Percentiles rank a stretch among this genome's conserved stretches.
These are phyloP conservation scores for Neoniphon sammara DNA, from an alignment of 2,797 vertebrate species.

Conservation along the genomic window DNA sequence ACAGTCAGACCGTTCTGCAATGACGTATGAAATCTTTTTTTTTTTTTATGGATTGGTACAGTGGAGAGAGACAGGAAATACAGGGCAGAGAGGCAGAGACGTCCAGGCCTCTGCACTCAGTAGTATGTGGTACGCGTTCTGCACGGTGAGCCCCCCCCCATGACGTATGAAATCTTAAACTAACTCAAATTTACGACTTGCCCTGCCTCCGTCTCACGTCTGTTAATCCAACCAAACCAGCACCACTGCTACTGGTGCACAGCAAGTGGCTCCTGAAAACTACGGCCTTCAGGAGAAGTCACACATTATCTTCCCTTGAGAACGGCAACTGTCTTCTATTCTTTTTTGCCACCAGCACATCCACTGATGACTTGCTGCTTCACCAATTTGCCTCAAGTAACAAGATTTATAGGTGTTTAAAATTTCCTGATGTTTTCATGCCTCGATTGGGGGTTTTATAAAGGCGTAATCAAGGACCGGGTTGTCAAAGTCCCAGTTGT, in stretches of 20 bases:
- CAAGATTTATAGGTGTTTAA: conserved; percentile 90
- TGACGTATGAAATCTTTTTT: conserved; percentile 60
- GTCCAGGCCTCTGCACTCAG: too few species aligned
- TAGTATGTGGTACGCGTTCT: conserved; percentile 18
- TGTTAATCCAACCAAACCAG: conserved; percentile 51
- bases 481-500: conserved; percentile 64
- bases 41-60: too few species aligned
- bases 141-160: conserved; percentile 13
- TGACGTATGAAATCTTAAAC: conserved; percentile 64
- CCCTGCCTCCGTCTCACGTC: conserved; percentile 46
- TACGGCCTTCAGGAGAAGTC: conserved; percentile 89
- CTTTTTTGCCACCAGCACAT: conserved; percentile 80
- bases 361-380: conserved; percentile 87
- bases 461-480: conserved; percentile 78
- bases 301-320: conserved; percentile 82
- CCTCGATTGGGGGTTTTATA: conserved; percentile 77
- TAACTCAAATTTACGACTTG: conserved; percentile 52
- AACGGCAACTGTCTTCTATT: conserved; percentile 84
- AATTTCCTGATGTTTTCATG: conserved; percentile 89
- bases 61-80: too few species aligned
- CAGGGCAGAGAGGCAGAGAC: too few species aligned
- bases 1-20: conserved; percentile 43
- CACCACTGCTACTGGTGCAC: conserved; percentile 50
- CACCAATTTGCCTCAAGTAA: conserved; percentile 85
- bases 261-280: conserved; percentile 86